A percentile compares a stretch with the other conserved stretches of the same genome.
Conservation (phyloP, 2,888 invertebrate species). For the Meiosimyza decipiens region DNA sequence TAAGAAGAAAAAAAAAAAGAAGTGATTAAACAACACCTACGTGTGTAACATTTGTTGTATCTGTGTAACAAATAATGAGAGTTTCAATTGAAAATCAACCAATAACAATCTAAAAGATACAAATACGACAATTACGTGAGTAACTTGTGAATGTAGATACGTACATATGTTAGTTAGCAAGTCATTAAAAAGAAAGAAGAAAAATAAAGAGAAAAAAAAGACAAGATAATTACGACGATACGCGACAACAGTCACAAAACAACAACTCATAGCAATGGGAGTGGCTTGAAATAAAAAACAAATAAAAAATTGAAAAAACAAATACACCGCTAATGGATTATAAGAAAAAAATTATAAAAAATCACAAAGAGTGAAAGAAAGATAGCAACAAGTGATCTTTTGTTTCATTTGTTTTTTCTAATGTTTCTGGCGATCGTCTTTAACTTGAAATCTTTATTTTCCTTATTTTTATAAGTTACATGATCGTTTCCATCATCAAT, state of each 20-base stretch:
- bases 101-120: conserved; percentile 27
- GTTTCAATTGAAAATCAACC: conserved; percentile 28
- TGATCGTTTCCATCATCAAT: not conserved
- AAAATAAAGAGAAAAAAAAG: conserved; percentile 2
- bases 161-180: too few relatives aligned
- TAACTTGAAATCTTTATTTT: not conserved
- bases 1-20: conserved; percentile 2
- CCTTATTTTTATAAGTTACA: not conserved
- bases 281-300: not conserved
- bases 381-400: conserved; percentile 14
- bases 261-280: conserved; percentile 19
- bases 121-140: not conserved
- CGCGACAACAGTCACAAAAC: conserved; percentile 14
- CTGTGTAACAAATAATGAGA: conserved; percentile 22
- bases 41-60: not conserved
- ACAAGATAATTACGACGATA: conserved; percentile 18
- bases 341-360: not conserved
- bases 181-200: too few relatives aligned
- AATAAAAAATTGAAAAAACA: not conserved
- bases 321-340: not conserved
- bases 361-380: not conserved
- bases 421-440: not conserved
- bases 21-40: conserved; percentile 25
- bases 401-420: not conserved
- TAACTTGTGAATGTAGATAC: too few relatives aligned